phyloP scores from a whole-genome alignment of 2,113 vertebrate species.

The Aldabrachelys gigantea region DNA sequence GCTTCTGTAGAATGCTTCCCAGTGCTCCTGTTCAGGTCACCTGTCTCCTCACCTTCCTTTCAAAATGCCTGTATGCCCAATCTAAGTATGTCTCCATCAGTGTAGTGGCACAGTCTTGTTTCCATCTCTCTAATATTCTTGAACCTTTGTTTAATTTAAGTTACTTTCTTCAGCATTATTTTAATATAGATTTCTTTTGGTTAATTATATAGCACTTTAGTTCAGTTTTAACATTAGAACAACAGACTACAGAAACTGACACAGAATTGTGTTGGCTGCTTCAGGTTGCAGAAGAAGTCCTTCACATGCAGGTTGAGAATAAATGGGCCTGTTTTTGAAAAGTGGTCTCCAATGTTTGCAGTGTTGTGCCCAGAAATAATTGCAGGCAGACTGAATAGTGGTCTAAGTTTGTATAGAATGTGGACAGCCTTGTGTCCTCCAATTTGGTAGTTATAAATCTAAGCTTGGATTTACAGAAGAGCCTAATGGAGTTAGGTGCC shows the following conservation, averaged over 20 bases:
- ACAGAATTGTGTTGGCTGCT: neutral
- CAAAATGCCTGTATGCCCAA: neutral
- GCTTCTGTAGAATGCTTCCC: accelerated
- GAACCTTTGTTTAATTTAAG: neutral
- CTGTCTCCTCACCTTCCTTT: neutral
- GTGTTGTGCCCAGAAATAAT: neutral
- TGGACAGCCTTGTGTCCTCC: neutral
- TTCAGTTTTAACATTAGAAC: neutral
- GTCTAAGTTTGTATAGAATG: neutral
- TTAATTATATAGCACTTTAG: neutral
- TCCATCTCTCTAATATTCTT: neutral
- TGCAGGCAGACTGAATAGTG: neutral
- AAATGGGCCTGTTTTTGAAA: neutral
- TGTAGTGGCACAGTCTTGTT: neutral
- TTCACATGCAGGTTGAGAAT: neutral
- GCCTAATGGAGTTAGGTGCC: neutral
- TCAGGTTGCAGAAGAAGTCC: neutral
- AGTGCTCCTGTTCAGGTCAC: neutral
- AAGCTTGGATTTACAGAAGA: neutral
- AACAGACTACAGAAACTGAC: neutral
- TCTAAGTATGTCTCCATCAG: neutral
- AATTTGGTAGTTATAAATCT: neutral
- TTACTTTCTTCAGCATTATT: neutral
- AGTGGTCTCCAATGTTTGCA: neutral
- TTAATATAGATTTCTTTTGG: neutral